Conservation (phyloP, 2,888 invertebrate genomes). For the Epirrhoe alternata region DNA sequence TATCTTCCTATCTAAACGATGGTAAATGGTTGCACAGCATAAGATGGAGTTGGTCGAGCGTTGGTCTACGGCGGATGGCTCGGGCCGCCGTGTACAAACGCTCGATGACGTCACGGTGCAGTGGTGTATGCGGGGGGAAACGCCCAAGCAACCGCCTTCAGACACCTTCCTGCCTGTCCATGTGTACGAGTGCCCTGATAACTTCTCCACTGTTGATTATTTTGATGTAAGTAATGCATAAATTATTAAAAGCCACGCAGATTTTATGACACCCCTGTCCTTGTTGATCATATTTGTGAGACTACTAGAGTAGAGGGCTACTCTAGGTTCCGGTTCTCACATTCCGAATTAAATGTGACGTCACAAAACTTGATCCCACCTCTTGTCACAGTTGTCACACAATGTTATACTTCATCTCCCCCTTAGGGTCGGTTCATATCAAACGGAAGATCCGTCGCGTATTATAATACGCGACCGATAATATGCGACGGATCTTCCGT, state of each 20-base stretch:
- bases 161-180: slow-evolving; percentile 88
- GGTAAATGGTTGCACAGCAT: slow-evolving; percentile 72
- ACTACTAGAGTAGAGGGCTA: too few species aligned
- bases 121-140: slow-evolving; percentile 89
- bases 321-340: too few species aligned
- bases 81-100: slow-evolving; percentile 75
- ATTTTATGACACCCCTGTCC: slow-evolving; percentile 70
- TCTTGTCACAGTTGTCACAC: too few species aligned
- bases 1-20: too few species aligned
- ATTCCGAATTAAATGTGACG: too few species aligned
- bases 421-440: too few species aligned
- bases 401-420: too few species aligned
- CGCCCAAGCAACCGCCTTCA: slow-evolving; percentile 84
- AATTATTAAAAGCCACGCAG: too few species aligned
- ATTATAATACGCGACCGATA: too few species aligned
- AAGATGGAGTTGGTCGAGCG: slow-evolving; percentile 89
- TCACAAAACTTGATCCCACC: too few species aligned
- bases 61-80: slow-evolving; percentile 75
- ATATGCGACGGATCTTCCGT: too few species aligned
- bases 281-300: not conserved
- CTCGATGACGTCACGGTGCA: slow-evolving; percentile 87
- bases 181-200: slow-evolving; percentile 91
- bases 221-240: slow-evolving; percentile 88
- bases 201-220: slow-evolving; percentile 94
- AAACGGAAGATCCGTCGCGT: too few species aligned